phyloP scores from a whole-genome alignment of 2,888 invertebrate species.

The Dolichopus griseipennis region DNA sequence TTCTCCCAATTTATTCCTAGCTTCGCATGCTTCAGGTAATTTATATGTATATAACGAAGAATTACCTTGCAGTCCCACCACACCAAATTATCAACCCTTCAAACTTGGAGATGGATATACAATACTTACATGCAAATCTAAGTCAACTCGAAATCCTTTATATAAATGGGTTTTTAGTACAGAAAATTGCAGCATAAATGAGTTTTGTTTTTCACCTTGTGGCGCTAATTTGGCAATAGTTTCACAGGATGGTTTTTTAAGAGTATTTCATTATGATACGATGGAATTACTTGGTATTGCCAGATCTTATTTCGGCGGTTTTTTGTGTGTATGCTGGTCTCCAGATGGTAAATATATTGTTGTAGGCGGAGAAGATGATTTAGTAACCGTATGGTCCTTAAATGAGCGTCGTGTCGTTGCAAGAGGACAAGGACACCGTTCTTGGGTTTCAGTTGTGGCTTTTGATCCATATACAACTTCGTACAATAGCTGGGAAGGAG shows the following conservation, averaged over 20 bases:
- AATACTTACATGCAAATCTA: conserved; percentile 92
- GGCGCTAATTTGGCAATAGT: conserved; percentile 87
- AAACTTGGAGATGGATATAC: conserved; percentile 91
- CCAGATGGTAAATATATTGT: conserved; percentile 92
- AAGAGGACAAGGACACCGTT: conserved; percentile 94
- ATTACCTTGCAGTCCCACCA: conserved; percentile 76
- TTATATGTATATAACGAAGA: conserved; percentile 97
- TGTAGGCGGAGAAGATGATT: conserved; percentile 96
- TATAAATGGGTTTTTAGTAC: conserved; percentile 80
- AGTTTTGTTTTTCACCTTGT: conserved; percentile 95
- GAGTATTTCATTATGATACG: conserved; percentile 94
- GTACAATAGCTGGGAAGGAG: conserved; percentile 53
- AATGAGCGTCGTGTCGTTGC: conserved; percentile 88
- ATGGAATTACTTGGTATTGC: conserved; percentile 93
- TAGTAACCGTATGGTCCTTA: conserved; percentile 95
- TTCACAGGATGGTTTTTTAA: conserved; percentile 87
- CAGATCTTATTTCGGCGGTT: conserved; percentile 95
- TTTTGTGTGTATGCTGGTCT: conserved; percentile 96
- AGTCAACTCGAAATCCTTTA: conserved; percentile 92
- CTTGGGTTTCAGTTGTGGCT: conserved; percentile 96
- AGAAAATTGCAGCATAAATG: conserved; percentile 80
- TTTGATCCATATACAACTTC: conserved; percentile 82
- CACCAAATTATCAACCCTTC: conserved; percentile 91
- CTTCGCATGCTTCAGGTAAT: conserved; percentile 91
- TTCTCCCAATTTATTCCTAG: conserved; percentile 86